Conservation (phyloP, 2,888 invertebrate genomes). For the Andrena minutula region DNA sequence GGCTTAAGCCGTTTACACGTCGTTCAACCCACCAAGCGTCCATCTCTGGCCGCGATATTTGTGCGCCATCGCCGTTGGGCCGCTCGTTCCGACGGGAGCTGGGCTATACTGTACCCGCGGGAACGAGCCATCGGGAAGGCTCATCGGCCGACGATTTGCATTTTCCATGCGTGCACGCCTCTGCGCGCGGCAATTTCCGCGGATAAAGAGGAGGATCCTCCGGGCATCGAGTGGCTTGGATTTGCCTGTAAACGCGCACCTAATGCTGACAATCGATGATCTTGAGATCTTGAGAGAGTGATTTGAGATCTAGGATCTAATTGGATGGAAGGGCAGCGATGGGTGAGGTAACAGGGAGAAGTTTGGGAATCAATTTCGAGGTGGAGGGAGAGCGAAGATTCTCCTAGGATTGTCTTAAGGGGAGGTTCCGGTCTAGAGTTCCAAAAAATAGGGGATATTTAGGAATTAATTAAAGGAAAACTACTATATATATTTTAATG, state of each 20-base stretch:
- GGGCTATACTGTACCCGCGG: not conserved
- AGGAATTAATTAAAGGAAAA: too few relatives aligned
- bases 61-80: not conserved
- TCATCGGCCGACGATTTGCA: slow-evolving; percentile 69
- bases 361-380: too few relatives aligned
- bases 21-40: slow-evolving; percentile 51
- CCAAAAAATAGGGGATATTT: too few relatives aligned
- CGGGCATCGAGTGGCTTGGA: slow-evolving; percentile 10
- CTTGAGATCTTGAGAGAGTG: too few relatives aligned
- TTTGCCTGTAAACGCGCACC: not conserved
- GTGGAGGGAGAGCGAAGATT: too few relatives aligned
- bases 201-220: slow-evolving; percentile 4
- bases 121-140: slow-evolving; percentile 69
- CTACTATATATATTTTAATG: too few relatives aligned
- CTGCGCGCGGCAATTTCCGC: slow-evolving; percentile 18
- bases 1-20: slow-evolving; percentile 75
- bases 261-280: too few relatives aligned
- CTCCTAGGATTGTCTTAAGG: too few relatives aligned
- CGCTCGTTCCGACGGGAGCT: slow-evolving; percentile 12
- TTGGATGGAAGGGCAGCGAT: too few relatives aligned
- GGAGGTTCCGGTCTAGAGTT: too few relatives aligned
- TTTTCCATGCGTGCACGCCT: slow-evolving; percentile 53
- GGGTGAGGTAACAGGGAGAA: too few relatives aligned
- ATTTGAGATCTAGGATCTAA: too few relatives aligned
- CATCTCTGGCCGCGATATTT: slow-evolving; percentile 31